Evolutionary conservation across 2,888 invertebrate genomes (phyloP), one percentile per base, ranked within the genome.

Genomic region (Escarpia spicata): DNA sequence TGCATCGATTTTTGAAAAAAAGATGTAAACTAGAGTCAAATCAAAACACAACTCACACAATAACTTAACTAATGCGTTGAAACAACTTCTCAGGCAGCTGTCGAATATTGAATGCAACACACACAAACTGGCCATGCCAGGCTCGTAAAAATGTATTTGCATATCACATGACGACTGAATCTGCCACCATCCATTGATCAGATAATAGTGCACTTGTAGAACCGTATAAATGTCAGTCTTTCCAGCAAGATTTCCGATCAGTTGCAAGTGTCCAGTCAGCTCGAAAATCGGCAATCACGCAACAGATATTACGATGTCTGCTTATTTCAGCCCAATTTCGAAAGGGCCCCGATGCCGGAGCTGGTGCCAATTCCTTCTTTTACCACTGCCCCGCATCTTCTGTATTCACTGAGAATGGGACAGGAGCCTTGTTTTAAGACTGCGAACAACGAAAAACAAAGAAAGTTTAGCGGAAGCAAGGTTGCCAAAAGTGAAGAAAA

Each of bases 291-390:
- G 75, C 75, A 75, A 75, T 75, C 75, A 75, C 75, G 26, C 75
- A 19, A 75, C 75, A 75, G 3, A 75, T n/a, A 75, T n/a, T 75
- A 75, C 75, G 26, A 26, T 75, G 75, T 15, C 75, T 26, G 75
- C 75, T 75, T 75, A 75, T 26, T n/a, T 75, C 75, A 26, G 75
- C 75, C 75, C 19, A 75, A 26, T 75, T 75, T 75, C 19, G 75
- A 75, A 75, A n/a, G 75, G 75, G 75, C n/a, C 75, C 75, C 26
- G 75, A 75, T 75, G 75, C 75, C n/a, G 75, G 19, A 75, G 75
- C n/a, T 75, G 75, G 75, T 75, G 75, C 75, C 75, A 75, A 75
- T n/a, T 75, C 75, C 75, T 75, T 75, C 75, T 75, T 75, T 75
- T 75, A 75, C 26, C 75, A 75, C 75, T 26, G 75, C 75, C 75